Percentiles rank a stretch among this genome's conserved stretches.
Conservation (phyloP, 2,113 vertebrate genomes). For the Lates calcarifer region DNA sequence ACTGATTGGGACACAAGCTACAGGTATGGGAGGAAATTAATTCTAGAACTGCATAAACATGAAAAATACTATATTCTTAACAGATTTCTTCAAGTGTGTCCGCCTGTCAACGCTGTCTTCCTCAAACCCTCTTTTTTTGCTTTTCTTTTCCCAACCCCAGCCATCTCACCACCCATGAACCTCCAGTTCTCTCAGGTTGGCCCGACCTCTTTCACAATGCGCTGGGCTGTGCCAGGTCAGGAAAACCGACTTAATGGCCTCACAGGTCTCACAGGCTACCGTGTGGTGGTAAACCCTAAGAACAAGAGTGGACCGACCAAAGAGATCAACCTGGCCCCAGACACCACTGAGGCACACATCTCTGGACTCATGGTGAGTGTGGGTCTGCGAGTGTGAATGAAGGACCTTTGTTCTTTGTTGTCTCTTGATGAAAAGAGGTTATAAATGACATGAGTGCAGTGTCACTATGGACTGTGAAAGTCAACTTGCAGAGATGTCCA, state of each 20-base stretch:
- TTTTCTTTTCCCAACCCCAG: slow-evolving; percentile 71
- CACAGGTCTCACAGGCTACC: slow-evolving; percentile 90
- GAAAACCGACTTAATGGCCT: slow-evolving; percentile 74
- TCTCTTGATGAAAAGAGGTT: neutral
- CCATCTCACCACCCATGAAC: slow-evolving; percentile 92
- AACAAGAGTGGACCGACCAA: slow-evolving; percentile 94
- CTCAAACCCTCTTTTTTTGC: neutral
- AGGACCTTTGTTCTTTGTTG: neutral
- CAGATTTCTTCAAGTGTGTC: neutral
- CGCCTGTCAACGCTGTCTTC: neutral
- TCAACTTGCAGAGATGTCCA: too few relatives aligned
- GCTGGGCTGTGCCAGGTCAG: slow-evolving; percentile 86
- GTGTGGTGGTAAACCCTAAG: slow-evolving; percentile 93
- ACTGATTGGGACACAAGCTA: slow-evolving; percentile 93
- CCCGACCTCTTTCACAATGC: slow-evolving; percentile 89
- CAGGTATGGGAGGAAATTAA: slow-evolving; percentile 84
- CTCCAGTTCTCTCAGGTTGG: slow-evolving; percentile 91
- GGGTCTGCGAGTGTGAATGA: neutral
- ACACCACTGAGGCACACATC: slow-evolving; percentile 89
- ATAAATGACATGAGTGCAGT: neutral
- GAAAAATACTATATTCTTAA: neutral
- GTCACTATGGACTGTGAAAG: neutral
- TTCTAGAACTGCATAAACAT: neutral
- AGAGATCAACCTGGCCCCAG: slow-evolving; percentile 92
- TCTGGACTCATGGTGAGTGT: slow-evolving; percentile 93